Conservation (phyloP, 2,888 invertebrate species). For the Glomeris marginata region DNA sequence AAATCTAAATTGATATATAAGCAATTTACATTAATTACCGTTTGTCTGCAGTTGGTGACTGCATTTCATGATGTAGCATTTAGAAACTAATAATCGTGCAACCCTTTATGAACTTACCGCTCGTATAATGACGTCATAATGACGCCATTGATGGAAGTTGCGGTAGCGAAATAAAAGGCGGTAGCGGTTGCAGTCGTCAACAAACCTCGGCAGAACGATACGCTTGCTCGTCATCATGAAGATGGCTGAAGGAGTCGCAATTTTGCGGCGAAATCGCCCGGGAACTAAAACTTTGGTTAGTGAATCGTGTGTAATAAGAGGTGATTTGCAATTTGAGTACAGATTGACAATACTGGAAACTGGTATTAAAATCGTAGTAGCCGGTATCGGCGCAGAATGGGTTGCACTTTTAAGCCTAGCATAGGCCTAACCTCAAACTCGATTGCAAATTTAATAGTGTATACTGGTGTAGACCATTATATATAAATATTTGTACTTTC, state of each 20-base stretch:
- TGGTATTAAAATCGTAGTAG: neutral
- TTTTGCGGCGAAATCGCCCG: slow-evolving; percentile 75
- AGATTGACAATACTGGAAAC: neutral
- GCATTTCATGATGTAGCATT: too few species aligned
- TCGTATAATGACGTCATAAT: too few species aligned
- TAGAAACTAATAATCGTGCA: too few species aligned
- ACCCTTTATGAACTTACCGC: too few species aligned
- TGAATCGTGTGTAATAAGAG: slow-evolving; percentile 6
- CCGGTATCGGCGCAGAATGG: neutral
- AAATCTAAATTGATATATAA: too few species aligned
- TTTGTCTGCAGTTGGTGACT: too few species aligned
- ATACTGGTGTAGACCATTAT: neutral
- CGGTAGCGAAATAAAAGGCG: too few species aligned
- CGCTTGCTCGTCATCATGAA: slow-evolving; percentile 16
- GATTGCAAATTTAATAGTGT: neutral
- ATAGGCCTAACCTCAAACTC: neutral
- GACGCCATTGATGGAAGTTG: too few species aligned
- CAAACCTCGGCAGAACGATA: too few species aligned
- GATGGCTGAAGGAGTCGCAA: slow-evolving; percentile 68
- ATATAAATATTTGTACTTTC: slow-evolving; percentile 2
- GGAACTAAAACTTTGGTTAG: slow-evolving; percentile 76
- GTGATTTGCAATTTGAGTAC: neutral
- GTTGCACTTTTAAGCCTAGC: neutral
- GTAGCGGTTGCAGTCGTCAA: too few species aligned
- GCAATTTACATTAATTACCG: too few species aligned